A percentile compares a stretch with the other conserved stretches of the same genome.
These are phyloP conservation scores for Napeogenes inachia DNA, from an alignment of 2,888 invertebrate species.

Conservation along the genomic window DNA sequence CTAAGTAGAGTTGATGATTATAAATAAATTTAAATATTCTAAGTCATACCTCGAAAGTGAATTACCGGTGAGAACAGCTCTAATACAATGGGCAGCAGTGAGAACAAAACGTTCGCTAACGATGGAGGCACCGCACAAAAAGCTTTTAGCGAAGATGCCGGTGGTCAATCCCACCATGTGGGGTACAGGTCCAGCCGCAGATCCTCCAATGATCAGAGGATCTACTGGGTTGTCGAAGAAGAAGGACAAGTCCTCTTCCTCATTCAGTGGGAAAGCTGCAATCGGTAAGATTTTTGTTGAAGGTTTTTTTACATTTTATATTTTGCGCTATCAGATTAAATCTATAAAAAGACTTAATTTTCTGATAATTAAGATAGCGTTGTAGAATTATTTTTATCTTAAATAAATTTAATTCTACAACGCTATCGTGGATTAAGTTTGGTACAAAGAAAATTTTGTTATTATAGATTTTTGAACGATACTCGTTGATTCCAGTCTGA, in stretches of 20 bases:
- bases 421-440: too few species aligned
- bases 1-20: not conserved
- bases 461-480: too few species aligned
- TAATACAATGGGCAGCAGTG: conserved; percentile 8
- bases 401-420: too few species aligned
- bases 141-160: not conserved
- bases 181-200: conserved; percentile 46
- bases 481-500: too few species aligned
- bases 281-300: not conserved
- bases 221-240: conserved; percentile 46
- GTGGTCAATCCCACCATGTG: conserved; percentile 23
- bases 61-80: not conserved
- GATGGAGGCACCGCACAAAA: conserved; percentile 19
- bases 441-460: too few species aligned
- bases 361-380: too few species aligned
- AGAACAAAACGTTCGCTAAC: conserved; percentile 9
- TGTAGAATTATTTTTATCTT: too few species aligned
- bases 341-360: too few species aligned
- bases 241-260: conserved; percentile 43
- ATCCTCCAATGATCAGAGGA: conserved; percentile 55
- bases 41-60: not conserved
- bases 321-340: too few species aligned
- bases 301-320: not conserved
- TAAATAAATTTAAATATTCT: not conserved
- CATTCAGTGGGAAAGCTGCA: conserved; percentile 47